phyloP scores from a whole-genome alignment of 2,113 vertebrate genomes.

The Dipodomys stephensi region DNA sequence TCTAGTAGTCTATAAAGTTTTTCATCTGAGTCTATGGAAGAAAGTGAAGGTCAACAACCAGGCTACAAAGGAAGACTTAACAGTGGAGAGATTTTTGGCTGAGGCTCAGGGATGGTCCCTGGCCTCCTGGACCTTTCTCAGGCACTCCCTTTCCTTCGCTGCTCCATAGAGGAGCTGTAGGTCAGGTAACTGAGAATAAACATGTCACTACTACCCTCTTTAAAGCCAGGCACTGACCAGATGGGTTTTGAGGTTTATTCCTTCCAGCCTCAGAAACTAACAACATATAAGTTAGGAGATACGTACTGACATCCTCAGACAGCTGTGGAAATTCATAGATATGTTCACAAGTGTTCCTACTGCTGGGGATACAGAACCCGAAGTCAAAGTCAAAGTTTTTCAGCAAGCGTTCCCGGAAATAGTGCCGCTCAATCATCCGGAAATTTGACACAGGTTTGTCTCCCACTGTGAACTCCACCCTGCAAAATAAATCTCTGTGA shows the following conservation, averaged over 20 bases:
- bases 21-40: not conserved
- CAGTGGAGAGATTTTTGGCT: too few species aligned
- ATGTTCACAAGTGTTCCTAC: constrained; percentile 98
- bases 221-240: not conserved
- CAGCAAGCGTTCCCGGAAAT: constrained; percentile 96
- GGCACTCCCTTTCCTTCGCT: not conserved
- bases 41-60: not conserved
- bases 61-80: not conserved
- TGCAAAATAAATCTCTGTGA: constrained; percentile 79
- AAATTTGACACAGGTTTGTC: constrained; percentile 96
- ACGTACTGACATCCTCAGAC: constrained; percentile 97
- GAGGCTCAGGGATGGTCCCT: too few species aligned
- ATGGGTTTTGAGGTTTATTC: not conserved
- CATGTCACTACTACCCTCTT: not conserved
- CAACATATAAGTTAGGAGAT: not conserved
- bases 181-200: not conserved
- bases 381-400: constrained; percentile 99
- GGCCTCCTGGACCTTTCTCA: not conserved
- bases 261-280: not conserved
- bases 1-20: too few species aligned
- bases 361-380: constrained; percentile 98
- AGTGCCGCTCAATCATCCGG: constrained; percentile 99
- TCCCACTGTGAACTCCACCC: constrained; percentile 98
- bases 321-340: constrained; percentile 99
- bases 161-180: not conserved